Evolutionary conservation across 2,888 invertebrate genomes (phyloP), one percentile per base, ranked within the genome.

Genomic region (Monoplex corrugatus): DNA sequence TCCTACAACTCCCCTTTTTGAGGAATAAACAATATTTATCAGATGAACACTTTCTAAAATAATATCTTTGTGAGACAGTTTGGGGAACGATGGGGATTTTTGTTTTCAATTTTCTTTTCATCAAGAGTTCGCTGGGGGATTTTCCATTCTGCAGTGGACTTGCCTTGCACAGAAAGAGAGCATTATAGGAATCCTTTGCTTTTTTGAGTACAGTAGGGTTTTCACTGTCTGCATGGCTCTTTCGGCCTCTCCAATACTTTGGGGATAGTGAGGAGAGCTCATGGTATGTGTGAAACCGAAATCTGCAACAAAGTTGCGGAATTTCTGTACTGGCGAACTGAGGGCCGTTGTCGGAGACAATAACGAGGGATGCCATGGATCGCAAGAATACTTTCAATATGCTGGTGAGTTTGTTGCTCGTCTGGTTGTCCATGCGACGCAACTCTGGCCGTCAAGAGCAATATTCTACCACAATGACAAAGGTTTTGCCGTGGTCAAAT

Each of bases 161-260:
- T n/a, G 85, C 72, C 50, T 85, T 68, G 45, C 75, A 89, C 19
- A 43, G 68, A 8, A 85, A 40, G 5, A 89, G 45, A 8, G 89
- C 89, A 45, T 72, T 35, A 35, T 89, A 89, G 10, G 89, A 78
- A 40, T 85, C 84, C 32, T 72, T 45, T 35, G 85, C 16, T 72
- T 89, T 89, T 2, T 35, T 43, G 16, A n/a, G n/a, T n/a, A n/a
- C 32, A 89, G 75, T 8, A 89, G 38, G n/a, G 78, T 80, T 63
- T 86, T 86, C 13, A 78, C 57, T 43, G 89, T 82, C 28, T 82
- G 82, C 44, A 82, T 75, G 16, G 84, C 86, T 10, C 86, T 43
- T 78, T 89, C 72, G n/a, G 87, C 87, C 72, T 83, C 83, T 35
- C 87, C 89, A 38, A 72, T 87, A 3, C 80, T 32, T 72, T 87